Evolutionary conservation across 1,140 invertebrate genomes (phyloP).

Genomic region (Chionoecetes opilio): DNA sequence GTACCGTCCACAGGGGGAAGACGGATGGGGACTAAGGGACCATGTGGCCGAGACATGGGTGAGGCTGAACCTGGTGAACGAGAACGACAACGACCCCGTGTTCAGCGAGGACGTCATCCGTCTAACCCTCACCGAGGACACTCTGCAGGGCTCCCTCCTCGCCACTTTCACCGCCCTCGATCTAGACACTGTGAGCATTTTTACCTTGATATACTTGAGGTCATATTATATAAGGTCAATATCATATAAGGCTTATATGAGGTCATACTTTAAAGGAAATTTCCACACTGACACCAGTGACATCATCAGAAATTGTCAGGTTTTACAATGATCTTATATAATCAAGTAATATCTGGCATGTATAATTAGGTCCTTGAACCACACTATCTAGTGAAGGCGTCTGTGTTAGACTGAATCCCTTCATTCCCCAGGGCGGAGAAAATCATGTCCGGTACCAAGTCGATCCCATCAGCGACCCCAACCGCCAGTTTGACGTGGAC

Average conservation of each 20-base stretch:
- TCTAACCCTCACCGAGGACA: constrained; percentile 64
- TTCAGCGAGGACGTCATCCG: constrained; percentile 47
- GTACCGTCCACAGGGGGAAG: neutral
- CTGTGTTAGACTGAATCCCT: no score
- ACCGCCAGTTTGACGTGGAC: constrained; percentile 91
- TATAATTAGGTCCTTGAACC: no score
- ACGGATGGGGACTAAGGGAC: constrained; percentile 47
- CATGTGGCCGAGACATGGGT: constrained; percentile 63
- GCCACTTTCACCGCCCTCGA: constrained; percentile 64
- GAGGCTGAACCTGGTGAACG: constrained; percentile 47
- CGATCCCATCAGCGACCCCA: constrained; percentile 90
- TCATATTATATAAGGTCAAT: no score
- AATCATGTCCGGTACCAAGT: constrained; percentile 93
- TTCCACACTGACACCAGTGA: no score
- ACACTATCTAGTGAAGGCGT: no score
- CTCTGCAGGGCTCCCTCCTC: constrained; percentile 42
- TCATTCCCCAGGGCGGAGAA: constrained; percentile 92
- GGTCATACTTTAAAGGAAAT: no score
- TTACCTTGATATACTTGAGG: no score
- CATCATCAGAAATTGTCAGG: no score
- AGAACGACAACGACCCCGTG: constrained; percentile 70
- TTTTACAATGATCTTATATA: no score
- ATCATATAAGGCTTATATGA: no score
- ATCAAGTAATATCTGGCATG: no score
- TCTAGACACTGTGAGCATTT: constrained; percentile 42